Conservation (phyloP, 2,888 invertebrate species). For the Epirrhoe tristata region DNA sequence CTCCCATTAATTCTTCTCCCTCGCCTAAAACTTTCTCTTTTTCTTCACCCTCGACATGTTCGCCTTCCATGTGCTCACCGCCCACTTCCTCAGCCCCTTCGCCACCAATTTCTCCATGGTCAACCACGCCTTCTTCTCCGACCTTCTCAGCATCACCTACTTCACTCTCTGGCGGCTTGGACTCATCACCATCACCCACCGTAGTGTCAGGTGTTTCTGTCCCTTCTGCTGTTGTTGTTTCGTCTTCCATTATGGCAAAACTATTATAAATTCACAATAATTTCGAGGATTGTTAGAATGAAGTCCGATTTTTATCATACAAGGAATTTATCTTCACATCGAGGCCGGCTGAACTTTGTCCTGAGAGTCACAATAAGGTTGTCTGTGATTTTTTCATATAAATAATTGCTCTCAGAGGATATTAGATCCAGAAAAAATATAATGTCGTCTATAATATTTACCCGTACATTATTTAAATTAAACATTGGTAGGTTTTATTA, state of each 20-base stretch:
- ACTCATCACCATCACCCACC: constrained; percentile 34
- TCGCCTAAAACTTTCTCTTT: constrained; percentile 49
- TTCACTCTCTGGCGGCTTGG: constrained; percentile 25
- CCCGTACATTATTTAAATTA: constrained; percentile 61
- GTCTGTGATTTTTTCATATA: constrained; percentile 73
- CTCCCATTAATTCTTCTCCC: constrained; percentile 49
- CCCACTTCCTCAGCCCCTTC: constrained; percentile 45
- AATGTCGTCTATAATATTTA: constrained; percentile 64
- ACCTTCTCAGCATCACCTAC: constrained; percentile 36
- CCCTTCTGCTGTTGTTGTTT: constrained; percentile 29
- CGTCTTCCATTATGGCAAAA: constrained; percentile 46
- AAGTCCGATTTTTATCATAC: constrained; percentile 56
- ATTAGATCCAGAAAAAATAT: constrained; percentile 66
- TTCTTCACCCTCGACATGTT: constrained; percentile 46
- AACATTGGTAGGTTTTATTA: constrained; percentile 60
- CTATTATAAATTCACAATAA: constrained; percentile 28
- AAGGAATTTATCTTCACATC: constrained; percentile 65
- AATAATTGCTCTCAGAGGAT: constrained; percentile 60
- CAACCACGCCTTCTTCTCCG: constrained; percentile 40
- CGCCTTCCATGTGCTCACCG: constrained; percentile 46
- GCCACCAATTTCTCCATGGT: constrained; percentile 47
- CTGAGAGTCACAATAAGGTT: constrained; percentile 67
- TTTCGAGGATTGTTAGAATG: constrained; percentile 35
- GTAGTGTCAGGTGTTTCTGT: constrained; percentile 41
- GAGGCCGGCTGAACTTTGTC: constrained; percentile 61